These are phyloP conservation scores for Patella ulyssiponensis DNA, from an alignment of 2,888 invertebrate species.

Conservation along the genomic window DNA sequence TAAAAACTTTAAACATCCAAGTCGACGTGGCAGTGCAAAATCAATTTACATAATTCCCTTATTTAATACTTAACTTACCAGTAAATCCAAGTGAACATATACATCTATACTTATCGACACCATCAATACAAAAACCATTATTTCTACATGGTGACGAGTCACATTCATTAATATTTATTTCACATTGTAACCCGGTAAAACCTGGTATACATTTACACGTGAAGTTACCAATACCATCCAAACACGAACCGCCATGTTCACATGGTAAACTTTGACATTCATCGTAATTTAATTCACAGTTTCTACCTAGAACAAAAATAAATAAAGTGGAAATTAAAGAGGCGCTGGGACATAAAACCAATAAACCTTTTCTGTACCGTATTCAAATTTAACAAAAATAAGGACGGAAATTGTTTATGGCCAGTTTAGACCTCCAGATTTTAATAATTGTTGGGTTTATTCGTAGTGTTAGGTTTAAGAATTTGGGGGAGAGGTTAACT, in stretches of 20 bases:
- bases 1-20: too few species aligned
- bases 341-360: too few species aligned
- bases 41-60: too few species aligned
- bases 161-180: slow-evolving; percentile 1
- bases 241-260: background rate
- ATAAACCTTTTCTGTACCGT: too few species aligned
- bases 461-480: too few species aligned
- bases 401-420: too few species aligned
- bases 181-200: background rate
- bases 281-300: background rate
- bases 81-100: background rate
- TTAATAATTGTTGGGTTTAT: too few species aligned
- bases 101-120: background rate
- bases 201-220: background rate
- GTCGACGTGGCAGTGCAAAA: too few species aligned
- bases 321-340: too few species aligned
- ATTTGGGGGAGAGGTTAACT: too few species aligned
- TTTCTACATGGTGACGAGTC: background rate
- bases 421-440: too few species aligned
- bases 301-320: background rate
- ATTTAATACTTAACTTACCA: background rate
- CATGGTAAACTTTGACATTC: background rate
- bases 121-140: background rate
- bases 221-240: background rate
- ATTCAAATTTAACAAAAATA: too few species aligned